These are phyloP conservation scores for Coptotermes formosanus DNA, from an alignment of 1,140 invertebrate genomes.

Conservation along the genomic window DNA sequence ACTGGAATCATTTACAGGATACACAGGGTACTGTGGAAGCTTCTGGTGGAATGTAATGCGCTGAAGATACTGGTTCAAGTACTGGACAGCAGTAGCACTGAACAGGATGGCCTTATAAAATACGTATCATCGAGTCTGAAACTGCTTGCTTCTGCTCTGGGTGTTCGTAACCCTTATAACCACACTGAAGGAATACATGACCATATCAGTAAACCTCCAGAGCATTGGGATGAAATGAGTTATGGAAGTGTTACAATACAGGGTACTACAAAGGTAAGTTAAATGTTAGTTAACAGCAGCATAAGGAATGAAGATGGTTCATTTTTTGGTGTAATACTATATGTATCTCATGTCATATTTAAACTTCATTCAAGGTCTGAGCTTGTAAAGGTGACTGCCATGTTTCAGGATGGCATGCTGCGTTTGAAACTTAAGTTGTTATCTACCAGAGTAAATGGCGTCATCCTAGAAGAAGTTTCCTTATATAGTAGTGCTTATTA, in stretches of 20 bases:
- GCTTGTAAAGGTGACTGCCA: too few relatives aligned
- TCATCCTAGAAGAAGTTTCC: too few relatives aligned
- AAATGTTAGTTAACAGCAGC: too few relatives aligned
- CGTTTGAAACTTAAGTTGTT: too few relatives aligned
- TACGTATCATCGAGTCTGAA: neutral
- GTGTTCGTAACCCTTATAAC: neutral
- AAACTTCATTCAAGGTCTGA: too few relatives aligned
- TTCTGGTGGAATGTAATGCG: neutral
- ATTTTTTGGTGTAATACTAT: too few relatives aligned
- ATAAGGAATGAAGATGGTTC: too few relatives aligned
- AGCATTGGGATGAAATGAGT: neutral
- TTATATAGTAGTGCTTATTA: too few relatives aligned
- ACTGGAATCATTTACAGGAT: neutral
- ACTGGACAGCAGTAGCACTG: neutral
- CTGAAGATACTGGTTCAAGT: neutral
- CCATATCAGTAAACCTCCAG: neutral
- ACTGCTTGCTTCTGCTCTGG: neutral
- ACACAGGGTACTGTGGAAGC: neutral
- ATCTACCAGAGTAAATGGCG: too few relatives aligned
- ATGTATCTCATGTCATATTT: too few relatives aligned
- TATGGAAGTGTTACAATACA: neutral
- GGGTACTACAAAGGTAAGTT: neutral
- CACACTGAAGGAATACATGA: neutral
- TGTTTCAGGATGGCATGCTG: too few relatives aligned
- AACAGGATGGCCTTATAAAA: neutral